Conservation (phyloP, 1,140 invertebrate genomes). For the Condylostylus longicornis region DNA sequence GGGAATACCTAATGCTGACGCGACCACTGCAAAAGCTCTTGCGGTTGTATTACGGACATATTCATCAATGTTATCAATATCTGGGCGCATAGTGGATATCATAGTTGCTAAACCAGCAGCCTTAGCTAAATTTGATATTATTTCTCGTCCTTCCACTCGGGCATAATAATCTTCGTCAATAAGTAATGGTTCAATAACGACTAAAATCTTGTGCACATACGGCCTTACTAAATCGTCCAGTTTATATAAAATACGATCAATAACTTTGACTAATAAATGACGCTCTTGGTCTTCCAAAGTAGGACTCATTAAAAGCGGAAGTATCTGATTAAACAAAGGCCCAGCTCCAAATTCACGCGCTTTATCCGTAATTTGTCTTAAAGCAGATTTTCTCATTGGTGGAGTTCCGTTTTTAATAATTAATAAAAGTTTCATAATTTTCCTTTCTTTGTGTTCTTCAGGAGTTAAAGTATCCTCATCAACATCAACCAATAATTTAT, state of each 20-base stretch:
- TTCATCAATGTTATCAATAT: conserved; percentile 99
- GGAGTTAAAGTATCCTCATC: conserved; percentile 91
- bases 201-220: conserved; percentile 98
- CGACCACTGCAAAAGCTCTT: conserved; percentile 96
- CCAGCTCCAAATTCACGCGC: conserved; percentile 96
- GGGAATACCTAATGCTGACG: conserved; percentile 95
- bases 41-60: conserved; percentile 99
- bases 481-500: conserved; percentile 93
- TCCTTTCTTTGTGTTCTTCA: conserved; percentile 95
- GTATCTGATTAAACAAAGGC: conserved; percentile 95
- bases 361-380: conserved; percentile 97
- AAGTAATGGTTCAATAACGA: conserved; percentile 95
- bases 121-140: conserved; percentile 98
- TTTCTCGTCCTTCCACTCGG: conserved; percentile 96
- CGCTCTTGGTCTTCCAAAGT: conserved; percentile 98
- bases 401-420: conserved; percentile 99
- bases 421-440: conserved; percentile 96
- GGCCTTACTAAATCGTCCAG: conserved; percentile 96
- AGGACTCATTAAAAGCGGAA: conserved; percentile 97
- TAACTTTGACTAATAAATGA: conserved; percentile 98
- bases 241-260: conserved; percentile 97
- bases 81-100: conserved; percentile 99
- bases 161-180: conserved; percentile 99
- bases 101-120: conserved; percentile 99
- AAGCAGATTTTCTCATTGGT: conserved; percentile 94